These are phyloP conservation scores for Anguilla marmorata DNA, from an alignment of 2,797 vertebrate species.

Conservation along the genomic window DNA sequence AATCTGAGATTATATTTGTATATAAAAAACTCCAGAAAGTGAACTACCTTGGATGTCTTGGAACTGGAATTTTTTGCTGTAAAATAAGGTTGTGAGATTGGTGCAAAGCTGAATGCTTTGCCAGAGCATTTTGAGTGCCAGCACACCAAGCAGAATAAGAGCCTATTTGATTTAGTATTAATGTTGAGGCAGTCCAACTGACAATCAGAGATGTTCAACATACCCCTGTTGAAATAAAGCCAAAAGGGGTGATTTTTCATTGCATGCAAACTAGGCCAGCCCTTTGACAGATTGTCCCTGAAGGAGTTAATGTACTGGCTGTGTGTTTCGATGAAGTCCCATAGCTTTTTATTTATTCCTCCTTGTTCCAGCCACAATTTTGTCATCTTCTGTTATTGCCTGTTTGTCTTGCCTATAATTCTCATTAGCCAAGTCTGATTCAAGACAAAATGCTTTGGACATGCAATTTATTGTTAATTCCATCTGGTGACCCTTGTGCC, in stretches of 20 bases:
- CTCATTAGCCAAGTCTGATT: conserved; percentile 41
- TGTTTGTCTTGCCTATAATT: conserved; percentile 36
- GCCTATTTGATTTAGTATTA: conserved; percentile 26
- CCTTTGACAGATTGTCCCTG: background rate
- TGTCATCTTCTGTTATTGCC: conserved; percentile 22
- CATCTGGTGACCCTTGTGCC: conserved; percentile 32
- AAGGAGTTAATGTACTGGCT: conserved; percentile 24
- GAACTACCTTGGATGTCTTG: background rate
- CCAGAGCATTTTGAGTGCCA: background rate
- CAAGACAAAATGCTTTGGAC: conserved; percentile 52
- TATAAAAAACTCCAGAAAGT: background rate
- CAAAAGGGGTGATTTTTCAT: conserved; percentile 29
- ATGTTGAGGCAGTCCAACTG: conserved; percentile 25
- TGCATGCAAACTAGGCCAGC: background rate
- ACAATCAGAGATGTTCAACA: conserved; percentile 4
- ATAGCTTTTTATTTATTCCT: conserved; percentile 43
- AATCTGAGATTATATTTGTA: background rate
- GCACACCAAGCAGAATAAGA: conserved; percentile 11
- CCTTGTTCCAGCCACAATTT: conserved; percentile 38
- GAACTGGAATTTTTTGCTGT: background rate
- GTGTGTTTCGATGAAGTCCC: conserved; percentile 18
- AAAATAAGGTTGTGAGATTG: background rate
- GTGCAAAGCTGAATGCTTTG: background rate
- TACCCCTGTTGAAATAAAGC: background rate
- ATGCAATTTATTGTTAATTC: conserved; percentile 50